Evolutionary conservation across 1,140 invertebrate species (phyloP), one percentile per base, ranked within the genome.

Genomic region (Caenorhabditis briggsae): DNA sequence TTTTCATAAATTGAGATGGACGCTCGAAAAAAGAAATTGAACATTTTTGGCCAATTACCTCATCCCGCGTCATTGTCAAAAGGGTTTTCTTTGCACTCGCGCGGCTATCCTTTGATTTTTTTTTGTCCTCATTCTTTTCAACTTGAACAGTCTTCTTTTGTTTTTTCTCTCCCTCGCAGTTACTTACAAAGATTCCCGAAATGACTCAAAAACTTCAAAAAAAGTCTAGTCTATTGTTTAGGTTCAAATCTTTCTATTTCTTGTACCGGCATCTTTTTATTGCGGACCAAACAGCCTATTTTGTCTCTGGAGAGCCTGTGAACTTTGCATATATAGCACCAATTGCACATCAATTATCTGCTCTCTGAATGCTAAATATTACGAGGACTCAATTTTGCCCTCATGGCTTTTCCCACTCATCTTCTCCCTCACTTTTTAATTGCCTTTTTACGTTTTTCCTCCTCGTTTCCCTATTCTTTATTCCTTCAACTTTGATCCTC

Each of bases 31-130:
- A 46, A 46, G n/a, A 48, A 78, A 78, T 78, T 78, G 70, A 78
- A 78, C 70, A 14, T 50, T 78, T 78, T 78, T 78, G 70, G 70
- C 70, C 70, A 78, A 78, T 46, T 78, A 78, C 70, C 70, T 78
- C 70, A 78, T 78, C 46, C 14, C 70, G 70, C 70, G 70, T 78
- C 70, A 78, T 20, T 78, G 48, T 78, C 43, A 78, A 78, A 33
- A 78, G 70, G 12, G 46, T 53, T 50, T 23, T 78, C 70, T 78
- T 78, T 78, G 70, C 70, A 78, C 70, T 78, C n/a, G n/a, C 33
- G 33, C 70, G 70, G 70, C 70, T 43, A 5, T 43, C 56, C 46
- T 78, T 20, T 78, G 46, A 46, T 48, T 78, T 46, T 41, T 78
- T 12, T 78, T 78, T 78, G 70, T 50, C 70, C 70, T 78, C 18